phyloP scores from a whole-genome alignment of 2,888 invertebrate genomes.

The Ferdinandea cuprea region DNA sequence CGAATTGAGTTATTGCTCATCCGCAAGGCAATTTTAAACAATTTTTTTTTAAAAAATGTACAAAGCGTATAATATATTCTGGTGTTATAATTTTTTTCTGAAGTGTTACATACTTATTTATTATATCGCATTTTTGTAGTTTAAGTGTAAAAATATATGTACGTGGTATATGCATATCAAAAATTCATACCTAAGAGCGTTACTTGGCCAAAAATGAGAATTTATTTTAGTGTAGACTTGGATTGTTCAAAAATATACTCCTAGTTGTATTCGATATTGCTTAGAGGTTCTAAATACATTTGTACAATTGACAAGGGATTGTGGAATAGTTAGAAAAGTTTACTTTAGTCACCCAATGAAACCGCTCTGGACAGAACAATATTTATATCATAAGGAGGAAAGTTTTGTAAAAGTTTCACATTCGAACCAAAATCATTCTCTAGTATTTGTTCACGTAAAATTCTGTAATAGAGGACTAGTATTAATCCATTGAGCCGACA shows the following conservation, averaged over 20 bases:
- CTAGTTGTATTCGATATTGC: constrained; percentile 56
- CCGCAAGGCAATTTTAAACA: too few species aligned
- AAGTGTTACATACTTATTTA: constrained; percentile 24
- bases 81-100: constrained; percentile 3
- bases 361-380: constrained; percentile 91
- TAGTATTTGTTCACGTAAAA: constrained; percentile 92
- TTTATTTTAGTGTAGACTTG: constrained; percentile 28
- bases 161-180: constrained; percentile 51
- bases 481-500: background rate
- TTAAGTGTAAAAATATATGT: constrained; percentile 65
- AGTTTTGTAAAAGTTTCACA: constrained; percentile 96
- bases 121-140: constrained; percentile 35
- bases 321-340: constrained; percentile 3
- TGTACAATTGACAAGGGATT: constrained; percentile 71
- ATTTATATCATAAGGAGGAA: constrained; percentile 94
- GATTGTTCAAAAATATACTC: constrained; percentile 26
- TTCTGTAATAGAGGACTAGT: constrained; percentile 83
- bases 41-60: constrained; percentile 27
- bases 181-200: constrained; percentile 54
- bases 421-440: constrained; percentile 96
- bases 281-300: constrained; percentile 54
- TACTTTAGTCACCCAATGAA: constrained; percentile 77
- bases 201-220: constrained; percentile 70
- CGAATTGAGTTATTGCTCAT: too few species aligned
- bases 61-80: constrained; percentile 51